Conservation (phyloP, 2,888 invertebrate species). For the Agrotis exclamationis region DNA sequence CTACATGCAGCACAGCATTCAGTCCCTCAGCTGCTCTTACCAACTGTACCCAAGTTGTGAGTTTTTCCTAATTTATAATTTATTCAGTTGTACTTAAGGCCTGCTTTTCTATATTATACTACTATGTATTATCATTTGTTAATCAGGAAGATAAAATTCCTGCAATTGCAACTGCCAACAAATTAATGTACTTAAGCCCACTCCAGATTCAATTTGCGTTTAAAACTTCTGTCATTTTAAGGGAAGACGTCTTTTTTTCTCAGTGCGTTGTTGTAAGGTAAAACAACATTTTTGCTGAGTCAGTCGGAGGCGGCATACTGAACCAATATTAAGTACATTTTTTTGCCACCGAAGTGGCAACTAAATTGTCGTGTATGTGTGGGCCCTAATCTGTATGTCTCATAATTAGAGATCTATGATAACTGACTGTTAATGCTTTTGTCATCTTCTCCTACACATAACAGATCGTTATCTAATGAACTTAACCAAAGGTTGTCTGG, state of each 20-base stretch:
- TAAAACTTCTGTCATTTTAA: not conserved
- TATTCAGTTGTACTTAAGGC: not conserved
- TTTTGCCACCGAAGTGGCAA: conserved; percentile 18
- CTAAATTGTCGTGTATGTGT: conserved; percentile 30
- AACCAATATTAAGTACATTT: conserved; percentile 16
- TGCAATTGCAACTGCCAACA: not conserved
- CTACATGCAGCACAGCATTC: too few species aligned
- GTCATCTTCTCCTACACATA: conserved; percentile 6
- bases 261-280: conserved; percentile 17
- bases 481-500: too few species aligned
- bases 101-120: not conserved
- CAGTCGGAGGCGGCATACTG: conserved; percentile 31
- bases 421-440: not conserved
- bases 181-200: not conserved
- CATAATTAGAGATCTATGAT: conserved; percentile 8
- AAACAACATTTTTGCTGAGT: conserved; percentile 47
- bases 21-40: too few species aligned
- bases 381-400: conserved; percentile 19
- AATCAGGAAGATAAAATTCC: conserved; percentile 11
- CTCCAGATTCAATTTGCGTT: not conserved
- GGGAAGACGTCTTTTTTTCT: conserved; percentile 31
- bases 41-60: too few species aligned
- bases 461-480: not conserved
- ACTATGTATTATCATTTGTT: conserved; percentile 12
- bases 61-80: too few species aligned